Evolutionary conservation across 2,888 invertebrate genomes (phyloP), one percentile per base, ranked within the genome.

Genomic region (Tholera decimalis): DNA sequence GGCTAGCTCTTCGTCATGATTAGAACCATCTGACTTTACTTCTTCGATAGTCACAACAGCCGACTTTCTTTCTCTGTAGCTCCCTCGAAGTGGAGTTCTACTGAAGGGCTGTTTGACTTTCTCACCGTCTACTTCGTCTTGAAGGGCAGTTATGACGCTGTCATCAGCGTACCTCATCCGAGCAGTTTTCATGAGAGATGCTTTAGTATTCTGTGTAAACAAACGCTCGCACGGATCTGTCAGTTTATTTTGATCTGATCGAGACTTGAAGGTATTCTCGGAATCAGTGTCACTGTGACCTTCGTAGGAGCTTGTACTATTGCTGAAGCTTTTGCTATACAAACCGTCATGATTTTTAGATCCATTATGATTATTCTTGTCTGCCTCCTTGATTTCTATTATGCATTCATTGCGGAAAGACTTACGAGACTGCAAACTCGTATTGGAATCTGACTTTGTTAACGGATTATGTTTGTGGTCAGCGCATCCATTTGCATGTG

Each of bases 401-500:
- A 93, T 89, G 76, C 93, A 93, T 78, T 93, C 92, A 50, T 88
- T 87, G 65, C 92, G 88, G 63, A 92, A 92, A 0, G 94, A 95
- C 84, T 91, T 94, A 53, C 88, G 91, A 4, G 95, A 94, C 73
- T 94, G 95, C 4, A 95, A 83, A 77, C 95, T 93, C 55, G 91
- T 89, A 84, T 91, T 95, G 5, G 96, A 95, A 76, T 94, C 95
- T 1, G 94, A 94, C 86, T 94, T 96, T 15, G 91, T 88, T 15
- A 96, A 89, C 53, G 91, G 89, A 79, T 93, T 91, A 61, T 93
- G 91, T 78, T 93, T 92, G 55, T 95, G 92, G 79, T 97, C 96
- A 4, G 92, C 91, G 82, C 97, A 97, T 53, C 98, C 98, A 79
- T 97, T 96, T 13, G 97, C 98, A 87, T 98, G 98, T 0, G 97